These are phyloP conservation scores for Otis tarda DNA, from an alignment of 2,113 vertebrate genomes.

Conservation along the genomic window DNA sequence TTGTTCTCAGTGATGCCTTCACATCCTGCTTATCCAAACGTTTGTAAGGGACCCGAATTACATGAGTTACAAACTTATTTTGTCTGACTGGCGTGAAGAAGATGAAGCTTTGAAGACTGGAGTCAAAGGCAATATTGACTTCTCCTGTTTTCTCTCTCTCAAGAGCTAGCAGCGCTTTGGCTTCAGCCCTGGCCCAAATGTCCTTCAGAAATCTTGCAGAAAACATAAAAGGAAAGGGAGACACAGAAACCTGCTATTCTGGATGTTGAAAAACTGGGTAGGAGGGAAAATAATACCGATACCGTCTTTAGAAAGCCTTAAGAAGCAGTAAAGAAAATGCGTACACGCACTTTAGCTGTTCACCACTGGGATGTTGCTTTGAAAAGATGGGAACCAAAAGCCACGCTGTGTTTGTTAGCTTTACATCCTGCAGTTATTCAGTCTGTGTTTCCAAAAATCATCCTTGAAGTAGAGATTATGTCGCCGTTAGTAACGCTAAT, in stretches of 20 bases:
- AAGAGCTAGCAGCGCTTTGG: not conserved
- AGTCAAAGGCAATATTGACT: slow-evolving; percentile 10
- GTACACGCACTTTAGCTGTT: not conserved
- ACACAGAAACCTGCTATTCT: not conserved
- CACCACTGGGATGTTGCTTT: not conserved
- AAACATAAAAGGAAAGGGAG: not conserved
- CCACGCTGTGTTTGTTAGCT: not conserved
- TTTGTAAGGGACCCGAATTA: not conserved
- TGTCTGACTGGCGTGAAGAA: not conserved
- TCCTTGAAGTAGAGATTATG: not conserved
- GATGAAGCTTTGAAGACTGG: not conserved
- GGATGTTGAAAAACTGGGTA: not conserved
- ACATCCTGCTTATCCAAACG: not conserved
- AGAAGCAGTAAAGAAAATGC: not conserved
- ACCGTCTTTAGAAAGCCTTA: not conserved
- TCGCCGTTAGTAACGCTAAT: not conserved
- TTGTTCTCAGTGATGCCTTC: fast-evolving
- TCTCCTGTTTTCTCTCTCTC: not conserved
- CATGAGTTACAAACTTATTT: not conserved
- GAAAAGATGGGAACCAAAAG: not conserved
- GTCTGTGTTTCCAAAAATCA: not conserved
- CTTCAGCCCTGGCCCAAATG: not conserved
- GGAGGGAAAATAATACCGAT: not conserved
- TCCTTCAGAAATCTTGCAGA: not conserved
- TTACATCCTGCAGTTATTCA: not conserved